phyloP scores from a whole-genome alignment of 2,113 vertebrate genomes.

The Opisthocomus hoazin region DNA sequence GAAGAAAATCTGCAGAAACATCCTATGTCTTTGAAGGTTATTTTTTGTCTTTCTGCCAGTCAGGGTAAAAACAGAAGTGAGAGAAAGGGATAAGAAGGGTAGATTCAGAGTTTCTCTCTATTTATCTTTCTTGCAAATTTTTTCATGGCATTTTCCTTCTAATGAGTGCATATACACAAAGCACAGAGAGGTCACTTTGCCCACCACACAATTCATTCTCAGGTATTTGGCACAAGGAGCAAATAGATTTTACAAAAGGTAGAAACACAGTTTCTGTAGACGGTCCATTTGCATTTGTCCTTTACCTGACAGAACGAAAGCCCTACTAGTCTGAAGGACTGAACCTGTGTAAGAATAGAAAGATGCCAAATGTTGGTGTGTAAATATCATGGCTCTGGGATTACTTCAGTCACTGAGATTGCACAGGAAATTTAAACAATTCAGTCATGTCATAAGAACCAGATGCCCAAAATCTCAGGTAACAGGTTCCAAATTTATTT shows the following conservation, averaged over 20 bases:
- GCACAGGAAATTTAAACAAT: background rate
- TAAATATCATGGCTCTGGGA: background rate
- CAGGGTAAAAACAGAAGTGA: background rate
- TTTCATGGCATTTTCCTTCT: background rate
- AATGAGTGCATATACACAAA: background rate
- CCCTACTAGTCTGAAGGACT: background rate
- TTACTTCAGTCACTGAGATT: background rate
- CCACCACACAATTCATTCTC: background rate
- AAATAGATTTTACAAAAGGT: background rate
- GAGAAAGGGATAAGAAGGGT: background rate
- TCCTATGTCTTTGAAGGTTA: background rate
- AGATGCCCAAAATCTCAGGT: background rate
- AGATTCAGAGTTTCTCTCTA: background rate
- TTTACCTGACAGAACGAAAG: background rate
- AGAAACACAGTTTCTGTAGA: background rate
- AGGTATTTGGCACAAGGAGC: background rate
- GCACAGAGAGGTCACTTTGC: background rate
- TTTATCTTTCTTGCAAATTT: background rate
- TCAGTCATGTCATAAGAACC: background rate
- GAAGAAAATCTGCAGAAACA: background rate
- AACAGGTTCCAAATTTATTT: background rate
- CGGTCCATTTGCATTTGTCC: background rate
- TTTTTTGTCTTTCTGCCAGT: background rate
- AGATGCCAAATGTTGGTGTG: background rate
- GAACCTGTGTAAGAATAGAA: background rate